Percentiles rank a stretch among this genome's conserved stretches.
Evolutionary conservation across 1,140 invertebrate species (phyloP).

Genomic region (Battus philenor): DNA sequence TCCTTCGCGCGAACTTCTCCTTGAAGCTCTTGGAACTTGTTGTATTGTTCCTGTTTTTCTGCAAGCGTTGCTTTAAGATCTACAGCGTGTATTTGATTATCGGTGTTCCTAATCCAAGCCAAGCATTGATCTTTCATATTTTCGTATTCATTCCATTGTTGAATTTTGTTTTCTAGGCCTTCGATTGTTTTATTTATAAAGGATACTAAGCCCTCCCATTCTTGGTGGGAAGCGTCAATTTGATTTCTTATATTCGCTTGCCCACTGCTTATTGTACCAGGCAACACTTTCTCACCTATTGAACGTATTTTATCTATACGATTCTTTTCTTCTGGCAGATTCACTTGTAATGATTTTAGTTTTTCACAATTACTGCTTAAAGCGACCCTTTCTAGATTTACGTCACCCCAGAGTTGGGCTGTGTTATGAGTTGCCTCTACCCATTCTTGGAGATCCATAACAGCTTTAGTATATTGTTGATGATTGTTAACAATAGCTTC

Average conservation of each 20-base stretch:
- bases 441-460: slow-evolving; percentile 93
- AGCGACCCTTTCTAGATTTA: slow-evolving; percentile 90
- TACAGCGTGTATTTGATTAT: slow-evolving; percentile 90
- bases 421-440: slow-evolving; percentile 92
- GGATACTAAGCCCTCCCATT: slow-evolving; percentile 91
- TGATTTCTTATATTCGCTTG: slow-evolving; percentile 91
- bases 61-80: slow-evolving; percentile 89
- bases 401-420: slow-evolving; percentile 90
- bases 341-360: slow-evolving; percentile 87
- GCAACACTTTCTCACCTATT: slow-evolving; percentile 92
- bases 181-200: slow-evolving; percentile 86
- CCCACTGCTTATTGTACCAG: slow-evolving; percentile 89
- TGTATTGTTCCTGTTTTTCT: slow-evolving; percentile 91
- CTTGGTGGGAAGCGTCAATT: slow-evolving; percentile 91
- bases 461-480: slow-evolving; percentile 93
- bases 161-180: slow-evolving; percentile 86
- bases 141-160: slow-evolving; percentile 95
- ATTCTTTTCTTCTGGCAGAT: slow-evolving; percentile 89
- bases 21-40: slow-evolving; percentile 86
- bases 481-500: slow-evolving; percentile 95
- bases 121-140: slow-evolving; percentile 89
- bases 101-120: slow-evolving; percentile 92
- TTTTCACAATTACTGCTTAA: slow-evolving; percentile 95
- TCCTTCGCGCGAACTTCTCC: slow-evolving; percentile 94
- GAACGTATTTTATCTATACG: slow-evolving; percentile 86